Conservation (phyloP, 1,140 invertebrate genomes). For the Bilobella aurantiaca region DNA sequence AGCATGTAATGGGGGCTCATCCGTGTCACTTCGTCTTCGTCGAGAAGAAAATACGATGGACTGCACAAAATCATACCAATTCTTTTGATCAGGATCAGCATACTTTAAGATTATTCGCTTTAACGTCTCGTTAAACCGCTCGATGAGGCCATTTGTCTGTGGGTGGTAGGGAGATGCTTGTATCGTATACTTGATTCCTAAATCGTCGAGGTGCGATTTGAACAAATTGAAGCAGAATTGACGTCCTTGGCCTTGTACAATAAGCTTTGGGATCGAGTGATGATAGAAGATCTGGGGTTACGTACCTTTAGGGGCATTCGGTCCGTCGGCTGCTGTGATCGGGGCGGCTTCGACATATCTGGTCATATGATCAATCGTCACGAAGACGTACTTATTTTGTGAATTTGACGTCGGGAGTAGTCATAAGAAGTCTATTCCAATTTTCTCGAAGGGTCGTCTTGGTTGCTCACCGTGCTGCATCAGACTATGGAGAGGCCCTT, state of each 20-base stretch:
- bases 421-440: slow-evolving; percentile 17
- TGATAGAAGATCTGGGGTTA: slow-evolving; percentile 7
- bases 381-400: slow-evolving; percentile 17
- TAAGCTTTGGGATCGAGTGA: slow-evolving; percentile 30
- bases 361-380: slow-evolving; percentile 18
- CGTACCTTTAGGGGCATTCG: neutral
- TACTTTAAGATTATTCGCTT: slow-evolving; percentile 34
- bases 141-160: slow-evolving; percentile 2
- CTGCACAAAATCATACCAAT: slow-evolving; percentile 43
- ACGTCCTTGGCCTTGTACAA: slow-evolving; percentile 38
- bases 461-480: neutral
- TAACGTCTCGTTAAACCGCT: neutral
- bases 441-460: slow-evolving; percentile 1
- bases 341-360: slow-evolving; percentile 5
- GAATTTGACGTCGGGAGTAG: neutral
- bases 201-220: slow-evolving; percentile 29
- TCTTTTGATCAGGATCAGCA: slow-evolving; percentile 34
- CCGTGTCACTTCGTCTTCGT: slow-evolving; percentile 39
- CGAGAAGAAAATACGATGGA: slow-evolving; percentile 42
- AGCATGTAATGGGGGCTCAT: slow-evolving; percentile 42
- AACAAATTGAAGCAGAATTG: slow-evolving; percentile 36
- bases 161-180: neutral
- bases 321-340: neutral
- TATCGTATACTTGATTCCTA: slow-evolving; percentile 27
- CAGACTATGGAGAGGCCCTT: neutral